Evolutionary conservation across 2,113 vertebrate genomes (phyloP).

Genomic region (Cavia porcellus): DNA sequence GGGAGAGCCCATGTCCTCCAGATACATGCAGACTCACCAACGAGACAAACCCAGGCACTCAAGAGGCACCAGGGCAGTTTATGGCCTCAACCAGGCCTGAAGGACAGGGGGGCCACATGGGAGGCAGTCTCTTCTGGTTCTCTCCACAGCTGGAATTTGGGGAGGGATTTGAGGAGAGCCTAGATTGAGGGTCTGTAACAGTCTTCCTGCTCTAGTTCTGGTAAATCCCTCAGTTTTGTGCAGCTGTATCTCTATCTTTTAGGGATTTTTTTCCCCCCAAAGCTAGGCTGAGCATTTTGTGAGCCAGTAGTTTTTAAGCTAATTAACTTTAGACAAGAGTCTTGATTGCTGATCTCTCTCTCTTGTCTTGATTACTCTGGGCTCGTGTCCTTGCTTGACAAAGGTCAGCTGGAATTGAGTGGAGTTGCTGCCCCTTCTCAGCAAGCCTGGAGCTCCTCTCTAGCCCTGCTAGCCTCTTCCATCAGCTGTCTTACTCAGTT

Average conservation of each 20-base stretch:
- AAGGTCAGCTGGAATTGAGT: background rate
- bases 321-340: background rate
- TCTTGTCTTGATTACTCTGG: background rate
- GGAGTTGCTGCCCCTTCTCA: background rate
- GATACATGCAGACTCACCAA: background rate
- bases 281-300: background rate
- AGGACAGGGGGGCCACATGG: background rate
- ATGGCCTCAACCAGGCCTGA: background rate
- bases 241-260: background rate
- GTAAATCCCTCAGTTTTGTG: background rate
- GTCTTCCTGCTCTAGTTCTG: no score
- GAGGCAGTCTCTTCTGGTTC: background rate
- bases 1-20: rapidly evolving
- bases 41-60: background rate
- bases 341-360: background rate
- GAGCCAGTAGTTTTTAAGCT: background rate
- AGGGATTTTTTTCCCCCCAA: background rate
- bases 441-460: no score
- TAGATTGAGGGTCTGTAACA: background rate
- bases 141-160: background rate
- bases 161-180: background rate
- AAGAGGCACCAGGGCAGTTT: background rate
- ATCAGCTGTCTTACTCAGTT: no score
- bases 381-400: no score
- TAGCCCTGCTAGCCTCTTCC: no score